These are phyloP conservation scores for Cheumatopsyche charites DNA, from an alignment of 1,140 invertebrate species.

Conservation along the genomic window DNA sequence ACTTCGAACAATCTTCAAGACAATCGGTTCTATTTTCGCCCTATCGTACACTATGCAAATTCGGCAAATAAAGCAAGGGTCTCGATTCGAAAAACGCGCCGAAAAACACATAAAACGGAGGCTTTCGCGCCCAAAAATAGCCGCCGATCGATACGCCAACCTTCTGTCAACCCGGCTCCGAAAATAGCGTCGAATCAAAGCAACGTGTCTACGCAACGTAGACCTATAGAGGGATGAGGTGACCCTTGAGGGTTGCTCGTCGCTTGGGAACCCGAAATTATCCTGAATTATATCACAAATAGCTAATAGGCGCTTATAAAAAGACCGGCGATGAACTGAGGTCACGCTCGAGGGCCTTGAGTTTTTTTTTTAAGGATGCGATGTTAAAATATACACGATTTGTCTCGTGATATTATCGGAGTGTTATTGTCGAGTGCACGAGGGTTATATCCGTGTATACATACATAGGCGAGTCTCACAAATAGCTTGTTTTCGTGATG, in stretches of 20 bases:
- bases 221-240: not conserved
- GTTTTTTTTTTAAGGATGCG: no score
- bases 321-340: slow-evolving; percentile 2
- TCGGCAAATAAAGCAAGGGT: no score
- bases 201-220: slow-evolving; percentile 8
- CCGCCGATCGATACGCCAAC: slow-evolving; percentile 22
- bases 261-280: no score
- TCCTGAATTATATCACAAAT: not conserved
- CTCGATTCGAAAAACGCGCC: not conserved
- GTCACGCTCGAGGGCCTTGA: slow-evolving; percentile 3
- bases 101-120: not conserved
- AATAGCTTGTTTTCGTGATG: slow-evolving; percentile 11
- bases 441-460: no score
- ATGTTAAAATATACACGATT: no score
- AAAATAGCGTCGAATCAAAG: slow-evolving; percentile 34
- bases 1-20: no score
- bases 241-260: not conserved
- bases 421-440: no score
- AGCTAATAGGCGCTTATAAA: not conserved
- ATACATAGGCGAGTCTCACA: not conserved
- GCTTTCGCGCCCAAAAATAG: slow-evolving; percentile 10
- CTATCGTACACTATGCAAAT: no score
- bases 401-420: no score
- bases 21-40: no score
- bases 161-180: slow-evolving; percentile 27